Evolutionary conservation across 2,797 vertebrate species (phyloP).

Genomic region (Onychomys torridus): DNA sequence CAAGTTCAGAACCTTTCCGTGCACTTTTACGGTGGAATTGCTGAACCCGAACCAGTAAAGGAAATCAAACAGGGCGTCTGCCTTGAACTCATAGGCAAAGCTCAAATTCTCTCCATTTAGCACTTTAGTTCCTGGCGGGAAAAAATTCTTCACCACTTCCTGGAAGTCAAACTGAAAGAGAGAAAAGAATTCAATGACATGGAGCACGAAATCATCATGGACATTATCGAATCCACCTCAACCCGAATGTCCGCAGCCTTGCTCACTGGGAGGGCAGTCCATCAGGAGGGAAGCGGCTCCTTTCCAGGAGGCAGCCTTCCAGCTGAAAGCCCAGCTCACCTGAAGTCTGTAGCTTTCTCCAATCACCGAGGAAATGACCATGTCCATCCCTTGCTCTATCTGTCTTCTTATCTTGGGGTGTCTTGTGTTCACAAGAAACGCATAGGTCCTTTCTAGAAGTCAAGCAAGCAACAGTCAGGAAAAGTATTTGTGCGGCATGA

Average conservation of each 20-base stretch:
- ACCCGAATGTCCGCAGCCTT: neutral
- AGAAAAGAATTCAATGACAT: constrained; percentile 16
- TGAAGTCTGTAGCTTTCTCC: constrained; percentile 87
- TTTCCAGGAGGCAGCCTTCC: neutral
- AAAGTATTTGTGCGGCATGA: neutral
- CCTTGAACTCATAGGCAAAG: constrained; percentile 86
- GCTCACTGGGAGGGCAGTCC: neutral
- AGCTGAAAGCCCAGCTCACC: constrained; percentile 72
- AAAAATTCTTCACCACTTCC: constrained; percentile 82
- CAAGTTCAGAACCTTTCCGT: constrained; percentile 85
- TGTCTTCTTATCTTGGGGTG: constrained; percentile 86
- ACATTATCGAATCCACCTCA: neutral
- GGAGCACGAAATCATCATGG: neutral
- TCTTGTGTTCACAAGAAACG: constrained; percentile 86
- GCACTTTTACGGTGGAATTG: constrained; percentile 83
- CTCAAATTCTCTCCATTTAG: constrained; percentile 82
- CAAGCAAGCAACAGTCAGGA: constrained; percentile 55
- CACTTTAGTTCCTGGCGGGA: constrained; percentile 78
- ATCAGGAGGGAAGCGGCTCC: neutral
- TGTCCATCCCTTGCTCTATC: constrained; percentile 85
- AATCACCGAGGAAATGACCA: constrained; percentile 85
- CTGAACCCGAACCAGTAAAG: constrained; percentile 86
- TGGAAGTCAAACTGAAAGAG: constrained; percentile 86
- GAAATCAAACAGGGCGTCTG: constrained; percentile 85
- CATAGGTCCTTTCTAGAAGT: constrained; percentile 85